These are phyloP conservation scores for Batillaria attramentaria DNA, from an alignment of 1,140 invertebrate species.

Conservation along the genomic window DNA sequence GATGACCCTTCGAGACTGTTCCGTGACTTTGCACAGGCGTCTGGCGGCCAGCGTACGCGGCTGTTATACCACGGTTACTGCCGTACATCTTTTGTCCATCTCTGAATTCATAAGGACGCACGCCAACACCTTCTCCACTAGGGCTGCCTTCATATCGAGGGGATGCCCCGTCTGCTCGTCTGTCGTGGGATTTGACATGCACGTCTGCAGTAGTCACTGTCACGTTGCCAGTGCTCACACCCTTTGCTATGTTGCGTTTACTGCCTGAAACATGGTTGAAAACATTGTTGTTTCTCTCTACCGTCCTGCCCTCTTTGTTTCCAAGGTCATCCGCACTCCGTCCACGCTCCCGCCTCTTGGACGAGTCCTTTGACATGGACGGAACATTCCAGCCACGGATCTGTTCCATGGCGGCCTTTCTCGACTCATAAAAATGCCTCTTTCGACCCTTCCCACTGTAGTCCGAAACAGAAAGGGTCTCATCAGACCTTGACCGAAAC, in stretches of 20 bases:
- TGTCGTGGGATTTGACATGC: constrained; percentile 19
- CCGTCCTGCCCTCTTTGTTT: neutral
- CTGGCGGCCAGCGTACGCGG: too few relatives aligned
- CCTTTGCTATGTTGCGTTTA: neutral
- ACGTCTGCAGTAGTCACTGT: constrained; percentile 28
- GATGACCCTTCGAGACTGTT: constrained; percentile 50
- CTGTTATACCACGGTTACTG: constrained; percentile 27
- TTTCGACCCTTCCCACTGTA: constrained; percentile 65
- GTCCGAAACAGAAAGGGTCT: constrained; percentile 69
- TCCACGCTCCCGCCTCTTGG: neutral
- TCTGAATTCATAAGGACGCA: neutral
- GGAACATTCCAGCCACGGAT: constrained; percentile 64
- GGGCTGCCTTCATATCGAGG: neutral
- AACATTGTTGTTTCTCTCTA: neutral
- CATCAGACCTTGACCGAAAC: constrained; percentile 68
- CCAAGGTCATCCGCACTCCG: neutral
- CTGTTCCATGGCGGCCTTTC: constrained; percentile 64
- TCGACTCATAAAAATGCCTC: constrained; percentile 63
- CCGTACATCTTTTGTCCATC: constrained; percentile 1
- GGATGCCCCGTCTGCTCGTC: constrained; percentile 29
- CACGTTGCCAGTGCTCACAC: neutral
- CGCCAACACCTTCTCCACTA: neutral
- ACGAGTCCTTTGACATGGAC: neutral
- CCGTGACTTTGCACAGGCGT: constrained; percentile 34
- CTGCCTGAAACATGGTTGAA: neutral